These are phyloP conservation scores for Laspeyria flexula DNA, from an alignment of 2,888 invertebrate species.

Conservation along the genomic window DNA sequence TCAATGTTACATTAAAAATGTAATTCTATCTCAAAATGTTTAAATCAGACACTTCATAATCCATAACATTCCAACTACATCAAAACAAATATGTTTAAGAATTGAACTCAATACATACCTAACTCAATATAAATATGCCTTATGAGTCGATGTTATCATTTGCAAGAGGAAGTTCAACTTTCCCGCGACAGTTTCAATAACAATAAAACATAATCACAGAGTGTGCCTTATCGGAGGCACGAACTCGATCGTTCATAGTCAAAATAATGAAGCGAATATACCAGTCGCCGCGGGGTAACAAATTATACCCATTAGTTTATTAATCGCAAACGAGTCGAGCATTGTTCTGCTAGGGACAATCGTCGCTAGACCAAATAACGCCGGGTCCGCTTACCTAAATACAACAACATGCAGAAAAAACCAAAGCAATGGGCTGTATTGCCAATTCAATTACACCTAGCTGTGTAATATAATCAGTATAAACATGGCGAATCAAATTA, in stretches of 20 bases:
- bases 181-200: constrained; percentile 68
- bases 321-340: constrained; percentile 71
- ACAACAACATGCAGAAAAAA: constrained; percentile 64
- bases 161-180: constrained; percentile 63
- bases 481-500: constrained; percentile 50
- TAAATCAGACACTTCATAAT: no score
- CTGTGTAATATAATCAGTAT: constrained; percentile 40
- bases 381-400: constrained; percentile 69
- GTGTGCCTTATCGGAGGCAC: constrained; percentile 80
- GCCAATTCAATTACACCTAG: no score
- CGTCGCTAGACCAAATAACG: constrained; percentile 82
- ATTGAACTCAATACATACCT: no score
- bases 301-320: constrained; percentile 81
- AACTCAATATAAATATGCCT: constrained; percentile 3
- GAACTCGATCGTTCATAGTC: constrained; percentile 78
- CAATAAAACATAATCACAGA: constrained; percentile 63
- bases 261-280: constrained; percentile 74
- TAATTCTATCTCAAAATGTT: no score
- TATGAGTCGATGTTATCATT: constrained; percentile 52
- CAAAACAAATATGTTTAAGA: no score
- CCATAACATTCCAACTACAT: no score
- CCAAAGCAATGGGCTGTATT: constrained; percentile 56
- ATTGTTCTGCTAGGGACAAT: constrained; percentile 80
- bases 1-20: no score
- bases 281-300: constrained; percentile 60